Conservation (phyloP, 2,113 vertebrate genomes). For the Prietella phreatophila region DNA sequence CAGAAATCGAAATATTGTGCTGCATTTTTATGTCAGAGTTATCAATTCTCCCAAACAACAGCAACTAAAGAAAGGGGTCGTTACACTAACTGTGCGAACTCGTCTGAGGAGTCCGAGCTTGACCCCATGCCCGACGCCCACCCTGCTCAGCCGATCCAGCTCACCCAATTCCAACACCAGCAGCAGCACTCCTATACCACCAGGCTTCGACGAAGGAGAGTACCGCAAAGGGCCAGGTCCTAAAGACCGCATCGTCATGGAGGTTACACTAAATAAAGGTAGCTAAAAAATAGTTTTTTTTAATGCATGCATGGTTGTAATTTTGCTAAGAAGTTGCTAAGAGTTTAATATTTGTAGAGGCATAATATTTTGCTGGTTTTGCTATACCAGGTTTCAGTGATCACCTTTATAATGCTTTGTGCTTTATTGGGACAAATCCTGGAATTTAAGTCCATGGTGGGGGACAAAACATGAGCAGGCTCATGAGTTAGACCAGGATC, state of each 20-base stretch:
- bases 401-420: background rate
- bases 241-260: slow-evolving; percentile 94
- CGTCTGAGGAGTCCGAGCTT: slow-evolving; percentile 93
- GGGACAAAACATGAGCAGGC: background rate
- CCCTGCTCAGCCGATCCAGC: slow-evolving; percentile 84
- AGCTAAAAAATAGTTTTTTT: background rate
- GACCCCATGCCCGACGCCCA: slow-evolving; percentile 85
- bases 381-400: background rate
- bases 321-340: background rate
- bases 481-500: background rate
- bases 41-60: slow-evolving; percentile 56
- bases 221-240: slow-evolving; percentile 81
- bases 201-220: slow-evolving; percentile 71
- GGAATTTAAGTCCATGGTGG: background rate
- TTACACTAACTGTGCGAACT: slow-evolving; percentile 89
- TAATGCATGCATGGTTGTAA: background rate
- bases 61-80: slow-evolving; percentile 93
- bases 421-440: background rate
- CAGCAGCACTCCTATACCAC: slow-evolving; percentile 52
- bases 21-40: background rate
- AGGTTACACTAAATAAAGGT: slow-evolving; percentile 95
- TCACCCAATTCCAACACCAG: slow-evolving; percentile 83
- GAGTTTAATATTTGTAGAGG: background rate
- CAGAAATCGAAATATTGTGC: background rate
- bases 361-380: background rate